phyloP scores from a whole-genome alignment of 2,113 vertebrate species.

The Malurus alboscapulatus region DNA sequence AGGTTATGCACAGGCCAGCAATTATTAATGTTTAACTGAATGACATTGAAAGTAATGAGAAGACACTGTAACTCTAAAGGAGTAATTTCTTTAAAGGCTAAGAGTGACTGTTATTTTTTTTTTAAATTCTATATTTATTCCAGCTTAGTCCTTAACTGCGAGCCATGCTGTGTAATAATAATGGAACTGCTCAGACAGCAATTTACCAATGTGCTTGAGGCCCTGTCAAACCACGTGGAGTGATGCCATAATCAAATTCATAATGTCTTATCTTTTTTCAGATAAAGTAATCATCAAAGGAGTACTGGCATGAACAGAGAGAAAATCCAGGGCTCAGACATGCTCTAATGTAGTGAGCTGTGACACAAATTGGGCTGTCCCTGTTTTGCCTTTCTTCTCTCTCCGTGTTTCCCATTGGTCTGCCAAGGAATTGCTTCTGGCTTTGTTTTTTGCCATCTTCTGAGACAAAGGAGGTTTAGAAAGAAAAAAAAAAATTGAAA shows the following conservation, averaged over 20 bases:
- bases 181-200: constrained; percentile 20
- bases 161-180: neutral
- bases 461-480: neutral
- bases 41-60: neutral
- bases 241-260: constrained; percentile 40
- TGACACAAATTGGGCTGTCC: constrained; percentile 46
- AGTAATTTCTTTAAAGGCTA: constrained; percentile 31
- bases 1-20: constrained; percentile 45
- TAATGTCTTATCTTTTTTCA: constrained; percentile 34
- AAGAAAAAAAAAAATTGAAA: neutral
- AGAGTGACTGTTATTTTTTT: neutral
- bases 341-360: constrained; percentile 42
- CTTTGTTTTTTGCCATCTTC: neutral
- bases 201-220: constrained; percentile 27
- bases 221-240: constrained; percentile 23
- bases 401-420: neutral
- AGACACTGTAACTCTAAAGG: constrained; percentile 34
- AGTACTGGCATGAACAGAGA: constrained; percentile 51
- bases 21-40: constrained; percentile 7
- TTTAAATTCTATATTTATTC: neutral
- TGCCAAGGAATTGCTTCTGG: neutral
- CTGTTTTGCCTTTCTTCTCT: constrained; percentile 39
- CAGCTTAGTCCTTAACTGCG: neutral
- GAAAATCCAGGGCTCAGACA: constrained; percentile 54
- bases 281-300: constrained; percentile 39